Evolutionary conservation across 2,797 vertebrate species (phyloP), one percentile per base, ranked within the genome.

Genomic region (Pteropus rufus): DNA sequence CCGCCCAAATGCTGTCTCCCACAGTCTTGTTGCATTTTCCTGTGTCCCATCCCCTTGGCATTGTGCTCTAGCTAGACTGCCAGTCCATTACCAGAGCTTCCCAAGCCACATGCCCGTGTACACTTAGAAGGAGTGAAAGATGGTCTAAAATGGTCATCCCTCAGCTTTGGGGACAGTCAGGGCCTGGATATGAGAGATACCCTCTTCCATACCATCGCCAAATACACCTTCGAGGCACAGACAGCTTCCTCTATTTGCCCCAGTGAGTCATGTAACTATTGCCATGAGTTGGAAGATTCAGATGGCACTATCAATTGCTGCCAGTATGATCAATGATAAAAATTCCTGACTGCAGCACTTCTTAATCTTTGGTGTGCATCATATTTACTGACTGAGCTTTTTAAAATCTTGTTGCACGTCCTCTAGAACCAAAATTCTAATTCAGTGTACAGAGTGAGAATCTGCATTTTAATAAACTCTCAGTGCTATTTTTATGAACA

Each of bases 341-440:
- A 84, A 29, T 90, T 23, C 60, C 52, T 79, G 3, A n/a, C 19
- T 19, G 19, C 19, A 10, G 34, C 5, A 7, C 19, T 62, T 70
- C 70, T 34, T 23, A 52, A 72, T 75, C 14, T 49, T 49, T 75
- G 49, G 21, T 34, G 24, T 67, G 1, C 39, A 44, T 89, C 44
- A 49, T 0, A 69, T 54, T 86, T 34, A n/a, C 3, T 36, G 8
- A 56, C 16, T 34, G 49, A 85, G 21, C n/a, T 81, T 44, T 72
- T 36, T 7, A 24, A 69, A 52, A 65, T 86, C 44, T 2, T 58
- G 70, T 19, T 18, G 6, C 21, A 10, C 75, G 3, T 69, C 29
- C 29, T 29, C 70, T 54, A 46, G 44, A 2, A 58, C n/a, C 24
- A 3, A 60, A 93, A 44, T 69, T 89, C 49, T 79, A 79, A 95